These are phyloP conservation scores for Nylanderia fulva DNA, from an alignment of 1,140 invertebrate species.

Conservation along the genomic window DNA sequence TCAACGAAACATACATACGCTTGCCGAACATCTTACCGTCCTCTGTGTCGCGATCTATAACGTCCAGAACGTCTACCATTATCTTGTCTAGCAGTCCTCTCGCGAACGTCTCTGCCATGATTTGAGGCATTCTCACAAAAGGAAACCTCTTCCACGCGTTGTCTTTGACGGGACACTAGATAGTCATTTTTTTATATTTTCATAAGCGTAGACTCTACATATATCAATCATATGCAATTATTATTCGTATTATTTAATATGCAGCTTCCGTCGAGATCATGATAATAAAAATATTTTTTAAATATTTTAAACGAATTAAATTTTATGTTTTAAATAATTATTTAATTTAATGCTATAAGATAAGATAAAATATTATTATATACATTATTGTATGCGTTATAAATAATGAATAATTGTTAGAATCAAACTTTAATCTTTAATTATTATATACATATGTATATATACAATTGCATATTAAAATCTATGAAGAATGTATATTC, in stretches of 20 bases:
- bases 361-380: not conserved
- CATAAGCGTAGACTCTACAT: not conserved
- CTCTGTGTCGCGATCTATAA: constrained; percentile 47
- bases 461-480: not conserved
- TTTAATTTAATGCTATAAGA: not conserved
- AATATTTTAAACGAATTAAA: not conserved
- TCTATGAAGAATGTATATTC: not conserved
- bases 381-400: not conserved
- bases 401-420: not conserved
- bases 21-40: constrained; percentile 63
- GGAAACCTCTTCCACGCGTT: constrained; percentile 41
- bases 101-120: constrained; percentile 71
- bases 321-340: not conserved
- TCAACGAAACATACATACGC: not conserved
- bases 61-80: constrained; percentile 69
- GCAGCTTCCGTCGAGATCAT: not conserved
- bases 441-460: not conserved
- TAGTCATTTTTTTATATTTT: constrained; percentile 47
- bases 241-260: constrained; percentile 9
- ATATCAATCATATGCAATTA: constrained; percentile 27
- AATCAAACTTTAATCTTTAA: not conserved
- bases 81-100: constrained; percentile 72
- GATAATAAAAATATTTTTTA: constrained; percentile 7
- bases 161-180: constrained; percentile 26
- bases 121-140: constrained; percentile 63